Base-by-base conservation (phyloP, 2,888 invertebrate species). In the Pasiphila rectangulata region DNA sequence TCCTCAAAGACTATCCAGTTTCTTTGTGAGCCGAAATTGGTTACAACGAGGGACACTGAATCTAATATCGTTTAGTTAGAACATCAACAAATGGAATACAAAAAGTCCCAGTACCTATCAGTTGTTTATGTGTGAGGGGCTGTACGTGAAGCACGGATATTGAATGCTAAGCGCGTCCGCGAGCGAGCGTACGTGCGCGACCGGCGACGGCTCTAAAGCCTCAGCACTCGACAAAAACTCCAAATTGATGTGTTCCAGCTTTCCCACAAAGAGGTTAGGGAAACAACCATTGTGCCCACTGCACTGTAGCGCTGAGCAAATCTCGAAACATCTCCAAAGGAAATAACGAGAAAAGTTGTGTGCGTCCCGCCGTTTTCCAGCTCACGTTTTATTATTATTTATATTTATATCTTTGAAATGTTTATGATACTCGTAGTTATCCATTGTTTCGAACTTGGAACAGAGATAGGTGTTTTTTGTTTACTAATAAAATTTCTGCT, bases 161-260 rank as follows among this genome's bases (percentile, higher is more conserved):
- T 82, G 81, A 83, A 84, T 84, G 83, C 84, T 65, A 72, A 74
- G 72, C 80, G 81, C 76, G 81, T 82, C 67, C 64, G 48, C 69
- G 71, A 73, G 73, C 70, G 69, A 73, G 65, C 60, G 79, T 75
- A 85, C 85, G 83, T 84, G 83, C 65, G 67, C 75, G 75, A 76
- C 75, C 78, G 70, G 29, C 23, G 32, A 72, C 75, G 71, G 73
- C 69, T 76, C 67, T 56, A 64, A 57, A 69, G 69, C 35, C 36
- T 34, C 39, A 19, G 10, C 25, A 21, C 38, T 67, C 68, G 55
- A 69, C 72, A 81, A 83, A 82, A 81, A 80, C 69, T 78, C 67
- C 57, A 74, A 82, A 79, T 75, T 72, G 72, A 83, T 68, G 70
- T 74, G 67, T 75, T 61, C 66, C 65, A 67, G 63, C 74, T 65